Conservation (phyloP, 2,888 invertebrate genomes). For the Ormyrus pomaceus region DNA sequence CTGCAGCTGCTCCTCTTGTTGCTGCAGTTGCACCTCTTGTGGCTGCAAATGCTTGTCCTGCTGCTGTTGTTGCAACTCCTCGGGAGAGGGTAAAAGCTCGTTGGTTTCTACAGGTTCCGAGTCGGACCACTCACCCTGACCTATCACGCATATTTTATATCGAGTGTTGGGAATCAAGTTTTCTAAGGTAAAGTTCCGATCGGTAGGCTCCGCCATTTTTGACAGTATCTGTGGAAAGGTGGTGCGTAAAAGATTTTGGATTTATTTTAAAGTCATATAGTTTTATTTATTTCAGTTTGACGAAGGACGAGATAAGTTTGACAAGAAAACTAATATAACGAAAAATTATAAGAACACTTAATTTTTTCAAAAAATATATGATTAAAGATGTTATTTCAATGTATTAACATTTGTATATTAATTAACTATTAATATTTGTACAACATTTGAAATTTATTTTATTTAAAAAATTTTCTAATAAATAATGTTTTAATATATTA, state of each 20-base stretch:
- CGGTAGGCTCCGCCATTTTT: conserved; percentile 82
- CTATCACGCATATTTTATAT: conserved; percentile 91
- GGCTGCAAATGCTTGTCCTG: neutral
- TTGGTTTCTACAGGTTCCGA: conserved; percentile 58
- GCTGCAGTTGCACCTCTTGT: conserved; percentile 1
- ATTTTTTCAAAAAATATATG: too few species aligned
- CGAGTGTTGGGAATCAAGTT: conserved; percentile 80
- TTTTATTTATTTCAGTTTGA: neutral
- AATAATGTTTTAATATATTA: too few species aligned
- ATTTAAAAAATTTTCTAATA: too few species aligned
- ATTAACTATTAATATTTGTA: too few species aligned
- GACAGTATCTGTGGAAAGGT: too few species aligned
- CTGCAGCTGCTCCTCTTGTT: conserved; percentile 64
- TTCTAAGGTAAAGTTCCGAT: too few species aligned
- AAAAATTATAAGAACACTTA: too few species aligned
- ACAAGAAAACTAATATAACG: too few species aligned
- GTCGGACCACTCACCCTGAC: conserved; percentile 85
- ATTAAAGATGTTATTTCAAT: neutral
- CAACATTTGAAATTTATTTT: too few species aligned
- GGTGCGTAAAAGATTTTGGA: neutral
- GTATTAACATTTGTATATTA: neutral
- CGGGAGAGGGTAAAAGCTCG: neutral
- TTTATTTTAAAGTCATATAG: neutral
- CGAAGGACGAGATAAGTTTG: too few species aligned
- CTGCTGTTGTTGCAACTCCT: neutral